Base-by-base conservation (phyloP, 2,888 invertebrate genomes). In the Lucinisca nassula region DNA sequence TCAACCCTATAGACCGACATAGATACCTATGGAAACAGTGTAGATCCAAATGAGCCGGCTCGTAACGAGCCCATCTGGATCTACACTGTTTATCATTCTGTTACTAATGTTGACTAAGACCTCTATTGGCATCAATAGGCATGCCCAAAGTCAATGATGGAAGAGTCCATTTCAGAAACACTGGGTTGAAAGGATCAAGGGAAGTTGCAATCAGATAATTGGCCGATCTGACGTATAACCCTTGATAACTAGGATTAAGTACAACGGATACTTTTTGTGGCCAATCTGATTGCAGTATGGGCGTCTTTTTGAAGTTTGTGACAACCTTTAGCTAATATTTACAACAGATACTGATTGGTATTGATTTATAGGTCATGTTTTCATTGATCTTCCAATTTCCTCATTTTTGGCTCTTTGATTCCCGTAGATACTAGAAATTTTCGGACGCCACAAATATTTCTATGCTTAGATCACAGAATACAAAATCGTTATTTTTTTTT, bases 281-380 rank as follows among this genome's bases (percentile, higher is more conserved):
- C 67, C 67, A 67, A 35, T 67, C 67, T 67, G 35, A 67, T 67
- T 67, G 67, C 35, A n/a, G 67, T 32, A 35, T 17, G 67, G 67
- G 35, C 67, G 67, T 67, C 67, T 67, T 67, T 67, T 67, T 67
- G 67, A 67, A 67, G 67, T 67, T 67, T 32, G 17, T 67, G 67
- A 67, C 67, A 35, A 67, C 32, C 35, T 30, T 32, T 21, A 67
- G 67, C 67, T 67, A 67, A 67, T 67, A 67, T 67, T 67, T 67
- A 67, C 67, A 30, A 35, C 67, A 12, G 67, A 67, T 67, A 67
- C 32, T 67, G 35, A 67, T 67, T 32, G 1, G 17, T 35, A 67
- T 67, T 67, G 67, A 67, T 67, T 67, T 67, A 67, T 67, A 67
- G 3, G 6, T 10, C 35, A 14, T 35, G 24, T 67, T 67, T 67